phyloP scores from a whole-genome alignment of 2,113 vertebrate species.

The Oxygymnocypris stewartii region DNA sequence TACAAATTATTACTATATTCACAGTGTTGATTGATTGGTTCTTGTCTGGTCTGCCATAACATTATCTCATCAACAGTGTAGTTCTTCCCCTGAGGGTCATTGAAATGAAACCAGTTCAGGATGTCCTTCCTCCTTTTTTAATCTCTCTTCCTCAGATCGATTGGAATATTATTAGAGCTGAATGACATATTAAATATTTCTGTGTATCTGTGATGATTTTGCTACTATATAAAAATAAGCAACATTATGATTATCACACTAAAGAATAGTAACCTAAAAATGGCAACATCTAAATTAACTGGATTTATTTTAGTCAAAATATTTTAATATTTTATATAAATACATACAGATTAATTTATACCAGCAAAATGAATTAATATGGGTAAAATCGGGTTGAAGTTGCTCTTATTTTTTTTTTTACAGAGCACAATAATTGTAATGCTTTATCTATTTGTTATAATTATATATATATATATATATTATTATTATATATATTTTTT shows the following conservation, averaged over 20 bases:
- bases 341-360: too few relatives aligned
- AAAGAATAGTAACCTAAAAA: background rate
- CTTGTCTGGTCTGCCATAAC: constrained; percentile 38
- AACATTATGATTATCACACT: background rate
- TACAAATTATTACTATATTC: background rate
- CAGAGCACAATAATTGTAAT: background rate
- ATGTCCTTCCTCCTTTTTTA: constrained; percentile 13
- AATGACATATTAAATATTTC: constrained; percentile 11
- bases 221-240: background rate
- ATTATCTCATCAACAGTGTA: constrained; percentile 42
- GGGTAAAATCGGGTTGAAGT: too few relatives aligned
- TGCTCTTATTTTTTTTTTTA: too few relatives aligned
- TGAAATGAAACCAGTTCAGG: constrained; percentile 25
- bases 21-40: background rate
- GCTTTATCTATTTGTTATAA: too few relatives aligned
- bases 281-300: background rate
- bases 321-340: too few relatives aligned
- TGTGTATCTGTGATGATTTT: background rate
- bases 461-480: too few relatives aligned
- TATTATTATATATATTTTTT: too few relatives aligned
- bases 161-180: background rate
- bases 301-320: background rate
- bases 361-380: too few relatives aligned
- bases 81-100: constrained; percentile 38
- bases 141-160: background rate